Base-by-base conservation (phyloP, 2,113 vertebrate species). In the Sturnira hondurensis region DNA sequence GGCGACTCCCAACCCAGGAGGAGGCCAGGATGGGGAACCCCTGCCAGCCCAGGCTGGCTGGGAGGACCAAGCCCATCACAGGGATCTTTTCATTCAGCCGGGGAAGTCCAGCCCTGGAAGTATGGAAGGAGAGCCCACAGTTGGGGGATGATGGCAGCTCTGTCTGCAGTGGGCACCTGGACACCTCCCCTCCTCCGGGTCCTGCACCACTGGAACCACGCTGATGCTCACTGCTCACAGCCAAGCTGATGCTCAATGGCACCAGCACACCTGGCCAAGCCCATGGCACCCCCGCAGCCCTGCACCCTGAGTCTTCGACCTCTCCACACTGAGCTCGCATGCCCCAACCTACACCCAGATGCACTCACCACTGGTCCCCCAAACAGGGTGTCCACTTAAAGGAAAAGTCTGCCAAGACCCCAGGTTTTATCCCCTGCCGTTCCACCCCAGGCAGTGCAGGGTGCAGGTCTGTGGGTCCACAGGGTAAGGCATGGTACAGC, bases 141-240 rank as follows among this genome's bases (percentile, higher is more conserved):
- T 14, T 13, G 36, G 7, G 73, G 3, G 22, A 56, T 28, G 41
- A 26, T 11, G n/a, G 10, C 8, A 4, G 24, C 20, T 33, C 54
- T 63, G 76, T 77, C 33, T 56, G 67, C 56, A 52, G 50, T 36
- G 38, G 36, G 33, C 19, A 15, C 52, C 33, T 56, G 41, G 71
- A n/a, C 28, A 86, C 38, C 33, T 22, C 20, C 61, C 45, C 73
- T 63, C 81, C 43, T 63, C 71, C 13, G 41, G 33, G 24, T 24
- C 67, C 73, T 24, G 36, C 1, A 3, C 31, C 14, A 4, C 22
- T 28, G 33, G 26, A 68, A 52, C n/a, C 31, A 31, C 0, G 0
- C n/a, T 2, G 28, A 28, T 0, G 38, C 28, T 2, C 33, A 0
- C 61, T 26, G 15, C 0, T 6, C 1, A 9, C 63, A 13, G 52